phyloP scores from a whole-genome alignment of 2,888 invertebrate genomes.

The Caenorhabditis sp. region DNA sequence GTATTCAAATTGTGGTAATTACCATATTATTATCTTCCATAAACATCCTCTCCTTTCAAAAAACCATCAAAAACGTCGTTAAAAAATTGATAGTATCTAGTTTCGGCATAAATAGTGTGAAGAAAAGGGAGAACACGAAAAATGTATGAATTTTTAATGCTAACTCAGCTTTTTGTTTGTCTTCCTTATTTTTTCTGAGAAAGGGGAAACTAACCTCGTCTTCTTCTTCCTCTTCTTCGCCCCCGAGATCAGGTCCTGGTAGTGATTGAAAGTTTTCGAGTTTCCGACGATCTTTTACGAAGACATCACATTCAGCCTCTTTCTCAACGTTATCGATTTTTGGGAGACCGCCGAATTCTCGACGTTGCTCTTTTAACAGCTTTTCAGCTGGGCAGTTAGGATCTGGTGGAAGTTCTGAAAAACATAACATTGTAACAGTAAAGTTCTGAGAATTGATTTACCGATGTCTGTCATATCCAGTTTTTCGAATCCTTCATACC shows the following conservation, averaged over 20 bases:
- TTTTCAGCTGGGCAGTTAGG: constrained; percentile 47
- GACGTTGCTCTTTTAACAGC: constrained; percentile 19
- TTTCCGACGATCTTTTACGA: background rate
- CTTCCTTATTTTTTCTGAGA: background rate
- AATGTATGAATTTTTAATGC: constrained; percentile 5
- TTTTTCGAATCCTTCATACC: constrained; percentile 33
- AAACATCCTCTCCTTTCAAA: too few relatives aligned
- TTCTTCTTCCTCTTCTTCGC: constrained; percentile 24
- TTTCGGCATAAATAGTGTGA: too few relatives aligned
- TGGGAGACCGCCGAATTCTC: background rate
- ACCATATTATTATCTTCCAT: too few relatives aligned
- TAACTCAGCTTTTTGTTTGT: background rate
- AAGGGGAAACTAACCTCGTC: constrained; percentile 5
- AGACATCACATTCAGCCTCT: constrained; percentile 27
- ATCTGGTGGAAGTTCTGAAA: constrained; percentile 39
- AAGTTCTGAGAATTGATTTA: constrained; percentile 3
- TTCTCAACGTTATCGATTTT: constrained; percentile 23
- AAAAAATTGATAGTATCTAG: too few relatives aligned
- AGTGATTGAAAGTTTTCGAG: constrained; percentile 18
- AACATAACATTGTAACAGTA: background rate
- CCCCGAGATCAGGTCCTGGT: constrained; percentile 58
- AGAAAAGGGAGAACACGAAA: constrained; percentile 4
- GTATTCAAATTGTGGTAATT: too few relatives aligned
- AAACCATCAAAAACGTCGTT: too few relatives aligned
- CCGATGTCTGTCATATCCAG: constrained; percentile 29